Evolutionary conservation across 2,113 vertebrate species (phyloP).

Genomic region (Cyanoderma ruficeps): DNA sequence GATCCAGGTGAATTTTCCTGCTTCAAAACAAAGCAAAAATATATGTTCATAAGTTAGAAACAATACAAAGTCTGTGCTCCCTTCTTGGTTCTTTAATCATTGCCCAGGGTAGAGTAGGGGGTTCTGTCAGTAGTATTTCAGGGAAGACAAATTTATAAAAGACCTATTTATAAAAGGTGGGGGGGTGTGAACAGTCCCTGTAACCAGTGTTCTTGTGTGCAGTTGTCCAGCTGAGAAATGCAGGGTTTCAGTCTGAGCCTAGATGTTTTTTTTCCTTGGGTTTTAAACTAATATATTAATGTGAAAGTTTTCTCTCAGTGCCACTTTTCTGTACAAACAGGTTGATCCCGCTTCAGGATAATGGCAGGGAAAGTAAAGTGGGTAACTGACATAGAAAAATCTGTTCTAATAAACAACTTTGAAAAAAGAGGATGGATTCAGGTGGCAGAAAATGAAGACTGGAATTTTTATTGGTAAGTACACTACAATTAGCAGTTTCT

Average conservation of each 20-base stretch:
- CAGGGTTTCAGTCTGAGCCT: not conserved
- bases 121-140: not conserved
- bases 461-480: slow-evolving; percentile 97
- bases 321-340: not conserved
- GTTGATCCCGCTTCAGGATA: slow-evolving; percentile 32
- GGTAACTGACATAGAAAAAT: slow-evolving; percentile 99
- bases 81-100: not conserved
- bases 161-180: not conserved
- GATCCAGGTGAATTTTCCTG: not conserved
- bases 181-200: not conserved
- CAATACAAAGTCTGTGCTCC: not conserved
- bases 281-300: not conserved
- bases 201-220: not conserved
- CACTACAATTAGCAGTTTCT: not conserved
- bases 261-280: not conserved
- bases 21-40: not conserved
- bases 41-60: not conserved
- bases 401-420: slow-evolving; percentile 97
- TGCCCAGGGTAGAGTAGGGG: no score
- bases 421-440: slow-evolving; percentile 96
- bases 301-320: not conserved
- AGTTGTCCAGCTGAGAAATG: not conserved
- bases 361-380: slow-evolving; percentile 98
- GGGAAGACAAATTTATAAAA: not conserved
- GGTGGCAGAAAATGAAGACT: slow-evolving; percentile 91